Base-by-base conservation (phyloP, 2,113 vertebrate species). In the Sorex fumeus region DNA sequence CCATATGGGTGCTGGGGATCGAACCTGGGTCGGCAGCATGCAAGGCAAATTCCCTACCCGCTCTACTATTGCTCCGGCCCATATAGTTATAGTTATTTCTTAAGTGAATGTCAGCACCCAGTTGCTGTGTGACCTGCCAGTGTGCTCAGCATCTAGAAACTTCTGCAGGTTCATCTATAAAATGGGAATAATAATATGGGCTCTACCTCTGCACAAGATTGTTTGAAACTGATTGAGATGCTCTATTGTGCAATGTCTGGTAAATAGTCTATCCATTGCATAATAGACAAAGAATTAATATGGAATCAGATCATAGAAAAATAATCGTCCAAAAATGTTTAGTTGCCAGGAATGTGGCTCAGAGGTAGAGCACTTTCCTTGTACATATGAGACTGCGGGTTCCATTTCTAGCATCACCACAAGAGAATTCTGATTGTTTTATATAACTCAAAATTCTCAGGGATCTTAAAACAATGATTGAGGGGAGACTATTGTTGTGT, bases 81-180 rank as follows among this genome's bases (percentile, higher is more conserved):
- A 53, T 18, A 2, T 53, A 53, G 16, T 53, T 18, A 2, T 53
- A 53, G 16, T 53, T 53, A 53, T 19, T 70, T 32, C 67, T 70
- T 19, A 53, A 19, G 71, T 15, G 25, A 62, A 40, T 2, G 2
- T 16, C 27, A 27, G 34, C 28, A 60, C n/a, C 12, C 27, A 5
- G 32, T 40, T 53, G 45, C 45, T n/a, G 50, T 71, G 81, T 28
- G 77, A 78, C 40, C 69, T 40, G n/a, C 45, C 10, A 57, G 27
- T 40, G n/a, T 7, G 64, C 50, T 81, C 25, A 40, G n/a, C 36
- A 28, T 66, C 90, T 78, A 82, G 81, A 93, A 91, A 32, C 15
- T 91, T 87, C 81, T 30, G 4, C 5, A 19, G 19, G 28, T 67
- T 50, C 67, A 25, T 64, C 77, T n/a, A 6, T 30, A 62, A 62